These are phyloP conservation scores for Metopolophium dirhodum DNA, from an alignment of 1,140 invertebrate species.

Conservation along the genomic window DNA sequence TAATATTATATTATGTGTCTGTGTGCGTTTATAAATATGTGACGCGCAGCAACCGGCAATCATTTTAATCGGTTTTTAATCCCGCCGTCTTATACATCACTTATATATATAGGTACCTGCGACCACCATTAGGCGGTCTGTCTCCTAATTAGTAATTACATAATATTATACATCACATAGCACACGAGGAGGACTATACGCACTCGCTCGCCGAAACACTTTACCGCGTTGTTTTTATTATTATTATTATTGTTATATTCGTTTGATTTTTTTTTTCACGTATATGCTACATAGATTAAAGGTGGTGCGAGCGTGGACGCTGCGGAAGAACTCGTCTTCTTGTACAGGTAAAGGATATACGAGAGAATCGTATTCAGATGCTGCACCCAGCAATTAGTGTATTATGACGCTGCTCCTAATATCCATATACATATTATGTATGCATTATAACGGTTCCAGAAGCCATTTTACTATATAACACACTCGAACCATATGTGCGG, in stretches of 20 bases:
- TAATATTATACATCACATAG: neutral
- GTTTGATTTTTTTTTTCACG: neutral
- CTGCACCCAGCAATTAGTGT: slow-evolving; percentile 4
- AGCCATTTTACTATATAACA: neutral
- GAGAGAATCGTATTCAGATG: slow-evolving; percentile 9
- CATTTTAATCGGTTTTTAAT: slow-evolving; percentile 51
- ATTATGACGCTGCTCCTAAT: neutral
- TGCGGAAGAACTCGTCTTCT: neutral
- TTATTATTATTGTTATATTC: slow-evolving; percentile 3
- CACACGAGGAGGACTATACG: neutral
- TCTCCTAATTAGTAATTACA: slow-evolving; percentile 40
- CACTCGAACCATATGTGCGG: neutral
- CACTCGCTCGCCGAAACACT: neutral
- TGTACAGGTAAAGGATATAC: neutral
- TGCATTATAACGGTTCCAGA: neutral
- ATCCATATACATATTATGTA: neutral
- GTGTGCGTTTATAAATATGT: neutral
- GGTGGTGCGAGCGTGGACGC: neutral
- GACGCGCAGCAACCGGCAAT: slow-evolving; percentile 25
- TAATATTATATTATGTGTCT: neutral
- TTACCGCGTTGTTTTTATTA: neutral
- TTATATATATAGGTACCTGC: neutral
- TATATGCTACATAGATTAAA: neutral
- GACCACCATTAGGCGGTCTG: neutral
- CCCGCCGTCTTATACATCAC: neutral